Evolutionary conservation across 2,888 invertebrate genomes (phyloP).

Genomic region (Drosophila picticornis): DNA sequence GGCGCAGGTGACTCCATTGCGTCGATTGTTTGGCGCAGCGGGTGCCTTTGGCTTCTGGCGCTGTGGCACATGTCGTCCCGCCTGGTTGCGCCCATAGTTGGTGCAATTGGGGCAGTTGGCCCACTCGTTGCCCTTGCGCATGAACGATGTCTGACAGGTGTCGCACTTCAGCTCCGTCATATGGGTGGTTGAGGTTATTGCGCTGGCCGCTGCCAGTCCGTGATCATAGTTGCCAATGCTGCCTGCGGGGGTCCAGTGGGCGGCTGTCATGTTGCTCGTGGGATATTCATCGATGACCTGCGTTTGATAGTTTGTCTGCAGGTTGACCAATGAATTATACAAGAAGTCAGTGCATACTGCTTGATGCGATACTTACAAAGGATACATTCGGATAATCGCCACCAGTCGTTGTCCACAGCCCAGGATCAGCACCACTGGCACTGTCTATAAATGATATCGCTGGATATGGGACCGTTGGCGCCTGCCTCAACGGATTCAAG

Average conservation of each 20-base stretch:
- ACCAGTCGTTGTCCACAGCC: constrained; percentile 69
- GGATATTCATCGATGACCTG: constrained; percentile 84
- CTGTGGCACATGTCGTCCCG: constrained; percentile 66
- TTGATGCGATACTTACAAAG: constrained; percentile 72
- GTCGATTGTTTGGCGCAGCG: constrained; percentile 80
- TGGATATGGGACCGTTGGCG: constrained; percentile 77
- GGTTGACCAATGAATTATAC: constrained; percentile 24
- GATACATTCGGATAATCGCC: constrained; percentile 81
- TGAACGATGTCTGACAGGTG: constrained; percentile 69
- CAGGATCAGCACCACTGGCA: constrained; percentile 71
- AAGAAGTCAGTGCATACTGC: background rate
- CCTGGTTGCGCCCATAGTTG: constrained; percentile 45
- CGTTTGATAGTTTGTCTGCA: constrained; percentile 80
- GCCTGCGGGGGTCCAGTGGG: constrained; percentile 69
- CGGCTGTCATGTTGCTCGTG: constrained; percentile 69
- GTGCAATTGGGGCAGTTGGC: constrained; percentile 70
- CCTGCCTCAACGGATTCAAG: constrained; percentile 79
- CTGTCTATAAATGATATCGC: constrained; percentile 78
- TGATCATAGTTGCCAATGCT: constrained; percentile 70
- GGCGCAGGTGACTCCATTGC: constrained; percentile 86
- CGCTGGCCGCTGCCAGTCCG: constrained; percentile 47
- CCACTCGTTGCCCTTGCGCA: constrained; percentile 78
- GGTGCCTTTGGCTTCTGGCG: constrained; percentile 83
- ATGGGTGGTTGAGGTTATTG: constrained; percentile 47
- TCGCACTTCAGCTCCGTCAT: constrained; percentile 79